phyloP scores from a whole-genome alignment of 2,888 invertebrate genomes.

The Drosophila niveifrons region DNA sequence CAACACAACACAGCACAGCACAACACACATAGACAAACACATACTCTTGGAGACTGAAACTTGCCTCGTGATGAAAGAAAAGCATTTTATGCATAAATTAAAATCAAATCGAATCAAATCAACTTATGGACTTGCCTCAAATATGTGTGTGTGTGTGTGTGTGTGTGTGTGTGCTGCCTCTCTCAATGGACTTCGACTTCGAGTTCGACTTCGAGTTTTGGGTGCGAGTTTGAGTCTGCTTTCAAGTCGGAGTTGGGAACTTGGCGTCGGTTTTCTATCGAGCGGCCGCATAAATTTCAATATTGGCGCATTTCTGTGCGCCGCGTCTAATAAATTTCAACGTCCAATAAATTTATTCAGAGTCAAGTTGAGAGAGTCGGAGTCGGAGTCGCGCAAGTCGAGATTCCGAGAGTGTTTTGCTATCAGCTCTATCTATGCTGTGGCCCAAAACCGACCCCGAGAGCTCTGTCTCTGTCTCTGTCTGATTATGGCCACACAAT shows the following conservation, averaged over 20 bases:
- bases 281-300: slow-evolving; percentile 74
- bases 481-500: slow-evolving; percentile 30
- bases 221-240: slow-evolving; percentile 9
- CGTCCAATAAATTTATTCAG: slow-evolving; percentile 76
- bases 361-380: slow-evolving; percentile 71
- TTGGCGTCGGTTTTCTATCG: slow-evolving; percentile 44
- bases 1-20: slow-evolving; percentile 17
- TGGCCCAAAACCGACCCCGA: slow-evolving; percentile 1
- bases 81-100: slow-evolving; percentile 82
- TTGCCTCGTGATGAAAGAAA: slow-evolving; percentile 77
- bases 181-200: slow-evolving; percentile 2
- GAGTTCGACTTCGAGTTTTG: slow-evolving; percentile 4
- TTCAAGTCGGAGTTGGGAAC: slow-evolving; percentile 1
- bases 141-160: background rate
- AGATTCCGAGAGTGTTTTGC: slow-evolving; percentile 7
- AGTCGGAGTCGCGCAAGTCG: background rate
- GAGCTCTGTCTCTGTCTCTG: no score
- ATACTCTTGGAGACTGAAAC: slow-evolving; percentile 36
- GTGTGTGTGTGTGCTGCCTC: background rate
- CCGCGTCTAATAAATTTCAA: slow-evolving; percentile 75
- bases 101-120: slow-evolving; percentile 81
- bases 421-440: slow-evolving; percentile 20
- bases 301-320: slow-evolving; percentile 78
- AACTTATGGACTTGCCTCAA: slow-evolving; percentile 64
- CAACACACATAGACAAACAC: no score